phyloP scores from a whole-genome alignment of 2,113 vertebrate species.

The Hyperopisus bebe region DNA sequence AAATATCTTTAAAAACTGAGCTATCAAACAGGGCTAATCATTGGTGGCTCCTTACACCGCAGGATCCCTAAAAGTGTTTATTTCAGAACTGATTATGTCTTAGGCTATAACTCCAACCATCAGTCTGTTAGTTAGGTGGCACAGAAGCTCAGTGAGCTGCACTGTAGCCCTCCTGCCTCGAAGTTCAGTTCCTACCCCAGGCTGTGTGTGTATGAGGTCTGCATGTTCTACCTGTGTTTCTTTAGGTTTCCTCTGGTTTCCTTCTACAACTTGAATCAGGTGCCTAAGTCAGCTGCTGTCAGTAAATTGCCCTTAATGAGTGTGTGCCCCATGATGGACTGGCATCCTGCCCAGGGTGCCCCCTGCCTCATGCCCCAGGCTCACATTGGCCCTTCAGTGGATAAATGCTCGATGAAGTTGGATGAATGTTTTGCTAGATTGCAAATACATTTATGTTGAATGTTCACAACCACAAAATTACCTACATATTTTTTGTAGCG shows the following conservation, averaged over 20 bases:
- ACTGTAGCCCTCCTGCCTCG: neutral
- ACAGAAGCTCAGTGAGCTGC: neutral
- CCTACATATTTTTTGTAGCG: neutral
- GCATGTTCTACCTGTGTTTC: neutral
- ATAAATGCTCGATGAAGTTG: neutral
- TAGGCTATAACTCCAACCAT: neutral
- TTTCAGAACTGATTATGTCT: neutral
- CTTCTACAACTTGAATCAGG: neutral
- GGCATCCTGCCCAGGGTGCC: neutral
- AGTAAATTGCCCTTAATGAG: neutral
- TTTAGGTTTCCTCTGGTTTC: neutral
- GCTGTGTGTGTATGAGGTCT: neutral
- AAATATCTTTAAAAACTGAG: neutral
- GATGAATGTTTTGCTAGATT: neutral
- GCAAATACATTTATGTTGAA: neutral
- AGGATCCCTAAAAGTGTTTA: neutral
- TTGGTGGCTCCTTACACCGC: neutral
- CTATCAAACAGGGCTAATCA: neutral
- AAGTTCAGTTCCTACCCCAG: neutral
- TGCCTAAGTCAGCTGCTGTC: neutral
- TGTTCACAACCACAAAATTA: neutral
- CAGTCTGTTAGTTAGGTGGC: neutral
- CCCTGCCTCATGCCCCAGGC: neutral
- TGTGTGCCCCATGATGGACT: neutral
- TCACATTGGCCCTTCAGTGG: neutral